phyloP scores from a whole-genome alignment of 1,140 invertebrate species.

The Leptoteleia sp. region DNA sequence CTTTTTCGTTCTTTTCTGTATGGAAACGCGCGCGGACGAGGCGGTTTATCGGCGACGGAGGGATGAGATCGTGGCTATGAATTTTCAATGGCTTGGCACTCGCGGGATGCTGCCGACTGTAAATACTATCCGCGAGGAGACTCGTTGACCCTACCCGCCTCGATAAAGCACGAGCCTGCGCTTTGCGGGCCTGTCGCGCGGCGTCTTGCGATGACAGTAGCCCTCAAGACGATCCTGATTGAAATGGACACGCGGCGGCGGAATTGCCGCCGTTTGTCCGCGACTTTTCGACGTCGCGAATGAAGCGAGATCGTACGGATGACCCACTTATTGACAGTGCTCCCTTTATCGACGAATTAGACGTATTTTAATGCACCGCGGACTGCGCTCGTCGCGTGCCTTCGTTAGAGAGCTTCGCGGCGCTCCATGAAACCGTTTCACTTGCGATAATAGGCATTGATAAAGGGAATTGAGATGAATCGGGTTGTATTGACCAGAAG shows the following conservation, averaged over 20 bases:
- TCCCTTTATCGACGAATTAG: constrained; percentile 5
- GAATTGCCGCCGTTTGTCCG: constrained; percentile 8
- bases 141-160: constrained; percentile 63
- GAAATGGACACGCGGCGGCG: constrained; percentile 20
- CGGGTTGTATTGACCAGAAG: too few species aligned
- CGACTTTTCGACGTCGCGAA: constrained; percentile 3
- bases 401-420: too few species aligned
- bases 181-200: constrained; percentile 47
- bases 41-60: constrained; percentile 5
- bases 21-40: too few species aligned
- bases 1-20: too few species aligned
- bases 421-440: too few species aligned
- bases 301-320: not conserved
- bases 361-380: too few species aligned
- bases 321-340: constrained; percentile 6
- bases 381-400: too few species aligned
- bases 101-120: constrained; percentile 62
- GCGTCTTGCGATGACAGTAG: constrained; percentile 53
- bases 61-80: constrained; percentile 24
- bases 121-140: constrained; percentile 53
- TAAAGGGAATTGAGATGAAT: too few species aligned
- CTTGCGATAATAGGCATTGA: too few species aligned
- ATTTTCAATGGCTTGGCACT: constrained; percentile 55
- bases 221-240: constrained; percentile 38
- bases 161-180: constrained; percentile 56